Evolutionary conservation across 1,140 invertebrate genomes (phyloP).

Genomic region (Drosophila ananassae): DNA sequence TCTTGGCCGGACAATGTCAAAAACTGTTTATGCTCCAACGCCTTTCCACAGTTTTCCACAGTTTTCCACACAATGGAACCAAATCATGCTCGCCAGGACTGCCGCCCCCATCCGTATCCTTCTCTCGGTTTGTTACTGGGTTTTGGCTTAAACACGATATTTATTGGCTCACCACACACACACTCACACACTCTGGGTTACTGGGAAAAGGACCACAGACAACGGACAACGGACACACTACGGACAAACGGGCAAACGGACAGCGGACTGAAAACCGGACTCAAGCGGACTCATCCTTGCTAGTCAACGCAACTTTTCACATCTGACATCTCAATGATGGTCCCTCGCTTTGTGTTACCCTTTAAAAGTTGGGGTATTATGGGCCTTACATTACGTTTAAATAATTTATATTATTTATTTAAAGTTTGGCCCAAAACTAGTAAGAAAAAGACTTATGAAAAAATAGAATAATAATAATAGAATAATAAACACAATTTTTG

Average conservation of each 20-base stretch:
- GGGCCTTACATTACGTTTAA: neutral
- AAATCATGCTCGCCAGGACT: neutral
- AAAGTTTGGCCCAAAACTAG: no score
- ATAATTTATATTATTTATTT: neutral
- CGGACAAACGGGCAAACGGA: neutral
- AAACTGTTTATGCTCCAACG: slow-evolving; percentile 79
- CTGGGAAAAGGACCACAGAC: neutral
- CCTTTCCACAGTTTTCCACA: slow-evolving; percentile 68
- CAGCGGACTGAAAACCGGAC: slow-evolving; percentile 3
- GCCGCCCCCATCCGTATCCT: slow-evolving; percentile 9
- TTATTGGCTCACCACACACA: slow-evolving; percentile 72
- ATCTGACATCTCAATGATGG: slow-evolving; percentile 74
- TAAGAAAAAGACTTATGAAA: no score
- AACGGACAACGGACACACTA: neutral
- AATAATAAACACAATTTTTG: no score
- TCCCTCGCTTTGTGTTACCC: neutral
- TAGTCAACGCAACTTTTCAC: slow-evolving; percentile 67
- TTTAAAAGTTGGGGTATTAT: neutral
- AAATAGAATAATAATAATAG: no score
- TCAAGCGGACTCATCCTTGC: slow-evolving; percentile 18
- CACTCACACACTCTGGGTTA: neutral
- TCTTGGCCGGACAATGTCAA: slow-evolving; percentile 78
- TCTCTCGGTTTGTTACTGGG: slow-evolving; percentile 62
- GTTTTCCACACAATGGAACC: slow-evolving; percentile 68
- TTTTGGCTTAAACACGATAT: slow-evolving; percentile 81